Evolutionary conservation across 2,888 invertebrate species (phyloP), one percentile per base, ranked within the genome.

Genomic region (Baccha elongata): DNA sequence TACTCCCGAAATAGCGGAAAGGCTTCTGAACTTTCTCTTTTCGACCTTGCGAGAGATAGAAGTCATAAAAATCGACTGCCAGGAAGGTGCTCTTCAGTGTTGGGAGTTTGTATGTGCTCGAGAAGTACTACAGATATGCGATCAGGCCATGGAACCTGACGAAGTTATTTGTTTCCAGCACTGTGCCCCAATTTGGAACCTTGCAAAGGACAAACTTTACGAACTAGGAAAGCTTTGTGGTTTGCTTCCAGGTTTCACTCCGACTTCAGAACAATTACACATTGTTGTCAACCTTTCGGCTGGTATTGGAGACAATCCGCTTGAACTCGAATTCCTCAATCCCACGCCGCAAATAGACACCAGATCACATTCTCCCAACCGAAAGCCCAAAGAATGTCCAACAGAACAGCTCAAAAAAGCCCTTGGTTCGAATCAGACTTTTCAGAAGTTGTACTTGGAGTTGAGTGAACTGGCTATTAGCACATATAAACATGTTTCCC

Each of bases 401-500:
- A 95, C 96, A 0, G 96, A 97, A 86, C 94, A 96, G 88, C 91
- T 99, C 8, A 97, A 98, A 88, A 96, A 97, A 87, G 97, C 98
- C 0, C 91, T 99, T 2, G 97, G 98, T 67, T 97, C 97, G 10
- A 96, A 96, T 88, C 95, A 95, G 71, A 93, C 95, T 58, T 99
- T 98, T 89, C 95, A 96, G 87, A 96, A 96, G 88, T 95, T 97
- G 86, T 99, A 98, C 88, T 91, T 98, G 92, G 98, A 98, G 90
- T 91, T 98, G 75, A 97, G 98, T 0, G 99, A 99, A 89, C 91
- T 98, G 84, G 97, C 98, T 0, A 98, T 98, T 94, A 97, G 98
- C 62, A 98, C 98, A 0, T 98, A 97, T 88, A 99, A 99, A 88
- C 98, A 98, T 91, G 97, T 98, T 84, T 95, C 95, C 0, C 92